Base-by-base conservation (phyloP, 2,888 invertebrate species). In the Coleophora flavipennella region DNA sequence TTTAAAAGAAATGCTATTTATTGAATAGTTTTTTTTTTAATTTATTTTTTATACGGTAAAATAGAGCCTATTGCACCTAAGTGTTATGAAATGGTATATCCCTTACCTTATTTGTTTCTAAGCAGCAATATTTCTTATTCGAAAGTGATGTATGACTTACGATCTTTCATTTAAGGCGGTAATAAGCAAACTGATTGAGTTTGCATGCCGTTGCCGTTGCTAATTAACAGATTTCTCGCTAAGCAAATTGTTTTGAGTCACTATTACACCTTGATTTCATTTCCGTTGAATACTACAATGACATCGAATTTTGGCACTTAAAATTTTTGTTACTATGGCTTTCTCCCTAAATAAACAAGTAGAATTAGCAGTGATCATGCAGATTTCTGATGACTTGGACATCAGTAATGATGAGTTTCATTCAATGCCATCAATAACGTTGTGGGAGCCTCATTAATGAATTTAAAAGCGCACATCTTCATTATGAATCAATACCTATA, bases 391-490 rank as follows among this genome's bases (percentile, higher is more conserved):
- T 61, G 67, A 67, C 73, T 70, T 68, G 62, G 61, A 59, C 64
- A 67, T 65, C 67, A 63, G 70, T 63, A 69, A 69, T 67, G 65
- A 58, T 55, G 48, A 56, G 52, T 67, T 68, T 67, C 66, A 67
- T 48, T 67, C 67, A 67, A 49, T 62, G 64, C 59, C 68, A 72
- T 72, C 71, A 71, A 74, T 74, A 65, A 67, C 61, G 58, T 69
- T 67, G 66, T 75, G 62, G 68, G 66, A 68, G 67, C 59, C 69
- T 78, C 72, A 77, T 78, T 74, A 79, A 71, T 67, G 66, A 62
- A 69, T 72, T 72, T 69, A 75, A 78, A 76, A 74, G 72, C 65
- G 72, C 69, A 61, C 68, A 68, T 79, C 72, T 76, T 76, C 74
- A 75, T 75, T 74, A 76, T 75, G 65, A 68, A 64, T 61, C 55